Evolutionary conservation across 2,888 invertebrate genomes (phyloP).

Genomic region (Ichneumoninae sp.): DNA sequence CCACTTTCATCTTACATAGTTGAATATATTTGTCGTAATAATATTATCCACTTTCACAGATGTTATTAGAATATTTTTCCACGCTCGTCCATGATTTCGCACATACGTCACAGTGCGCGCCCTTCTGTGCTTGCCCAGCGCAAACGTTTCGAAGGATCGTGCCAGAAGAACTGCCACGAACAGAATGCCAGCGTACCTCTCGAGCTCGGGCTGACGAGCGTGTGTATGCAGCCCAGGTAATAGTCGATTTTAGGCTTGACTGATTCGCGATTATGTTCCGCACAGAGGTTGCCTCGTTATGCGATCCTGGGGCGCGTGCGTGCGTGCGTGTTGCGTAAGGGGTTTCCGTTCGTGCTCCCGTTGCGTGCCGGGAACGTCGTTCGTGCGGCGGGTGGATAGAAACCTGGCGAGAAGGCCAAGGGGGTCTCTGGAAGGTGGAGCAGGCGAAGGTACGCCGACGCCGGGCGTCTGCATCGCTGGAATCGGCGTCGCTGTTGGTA

Average conservation of each 20-base stretch:
- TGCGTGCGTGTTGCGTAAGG: conserved; percentile 62
- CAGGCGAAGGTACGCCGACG: conserved; percentile 42
- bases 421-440: conserved; percentile 19
- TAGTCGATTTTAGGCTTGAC: conserved; percentile 64
- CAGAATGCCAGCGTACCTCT: conserved; percentile 29
- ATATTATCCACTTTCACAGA: background rate
- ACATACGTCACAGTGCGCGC: background rate
- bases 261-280: conserved; percentile 60
- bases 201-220: conserved; percentile 12
- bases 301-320: conserved; percentile 63
- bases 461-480: conserved; percentile 55
- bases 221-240: conserved; percentile 51
- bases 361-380: conserved; percentile 34
- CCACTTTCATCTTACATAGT: too few species aligned
- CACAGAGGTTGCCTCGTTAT: conserved; percentile 64
- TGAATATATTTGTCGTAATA: too few species aligned
- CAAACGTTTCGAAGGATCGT: conserved; percentile 19
- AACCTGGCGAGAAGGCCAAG: conserved; percentile 26
- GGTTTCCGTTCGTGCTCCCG: conserved; percentile 36
- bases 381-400: conserved; percentile 41
- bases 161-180: conserved; percentile 13
- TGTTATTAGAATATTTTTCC: background rate
- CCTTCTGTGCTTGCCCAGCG: background rate
- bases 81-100: background rate
- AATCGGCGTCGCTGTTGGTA: conserved; percentile 48